A percentile compares a stretch with the other conserved stretches of the same genome.
These are phyloP conservation scores for Danio rerio DNA, from an alignment of 2,113 vertebrate species.

Conservation along the genomic window GRCz12tu NC_133181.1:27813501-27814000, in stretches of 20 bases:
- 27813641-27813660: slow-evolving; percentile 98
- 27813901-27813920: too few species aligned
- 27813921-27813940: too few species aligned
- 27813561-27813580: slow-evolving; percentile 23
- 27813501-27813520: slow-evolving; percentile 50
- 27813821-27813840: too few species aligned
- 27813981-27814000: too few species aligned
- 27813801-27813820: too few species aligned
- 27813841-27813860: too few species aligned
- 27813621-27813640: slow-evolving; percentile 69
- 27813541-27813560: slow-evolving; percentile 1
- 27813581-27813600: slow-evolving; percentile 13
- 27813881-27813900: too few species aligned
- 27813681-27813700: slow-evolving; percentile 96
- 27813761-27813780: slow-evolving; percentile 23
- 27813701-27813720: slow-evolving; percentile 96
- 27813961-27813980: too few species aligned
- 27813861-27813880: too few species aligned
- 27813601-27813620: slow-evolving; percentile 18
- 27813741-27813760: slow-evolving; percentile 91
- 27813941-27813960: too few species aligned
- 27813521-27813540: slow-evolving; percentile 7
- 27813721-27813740: slow-evolving; percentile 98
- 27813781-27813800: too few species aligned
- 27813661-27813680: slow-evolving; percentile 99